Evolutionary conservation across 2,888 invertebrate species (phyloP), one percentile per base, ranked within the genome.

Genomic region (Spialia ferax): DNA sequence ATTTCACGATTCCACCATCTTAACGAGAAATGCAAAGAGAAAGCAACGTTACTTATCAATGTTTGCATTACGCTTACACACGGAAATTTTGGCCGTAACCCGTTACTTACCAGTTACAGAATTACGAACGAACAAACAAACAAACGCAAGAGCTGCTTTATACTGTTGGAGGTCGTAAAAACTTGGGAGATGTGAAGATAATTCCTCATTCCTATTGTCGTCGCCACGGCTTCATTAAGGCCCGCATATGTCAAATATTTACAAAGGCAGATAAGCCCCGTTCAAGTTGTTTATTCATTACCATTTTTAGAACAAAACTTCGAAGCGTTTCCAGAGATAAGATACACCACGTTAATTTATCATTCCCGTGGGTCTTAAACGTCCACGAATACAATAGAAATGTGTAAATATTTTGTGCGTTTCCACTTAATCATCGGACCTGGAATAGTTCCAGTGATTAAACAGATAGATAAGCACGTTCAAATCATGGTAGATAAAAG

Each of bases 211-310:
- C 63, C 70, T 71, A 77, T 77, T 79, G 78, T 79, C 74, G 52
- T 32, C 59, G 80, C 78, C 80, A 79, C 74, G 80, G 76, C 81
- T 84, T 86, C 83, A 88, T 87, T 86, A 86, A 77, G 77, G 74
- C 84, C 83, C 84, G 85, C 83, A 83, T 85, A 79, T 76, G 82
- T 84, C 82, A 85, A 88, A 88, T 89, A 87, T 88, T 88, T 87
- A 85, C 83, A 67, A 71, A 80, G 76, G 64, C 69, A 77, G 86
- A 87, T 88, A 87, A 86, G 79, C 71, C 57, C 54, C 60, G 62
- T 57, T 69, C 52, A 71, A 73, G 66, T 67, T 77, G 75, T 79
- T 76, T 79, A 81, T 75, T 82, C 82, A 80, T 81, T 79, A 82
- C 77, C 74, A 75, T 78, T 74, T 79, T 78, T 77, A 74, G 77